Percentiles rank a stretch among this genome's conserved stretches.
phyloP scores from a whole-genome alignment of 2,797 vertebrate genomes.

The Chrosomus eos region DNA sequence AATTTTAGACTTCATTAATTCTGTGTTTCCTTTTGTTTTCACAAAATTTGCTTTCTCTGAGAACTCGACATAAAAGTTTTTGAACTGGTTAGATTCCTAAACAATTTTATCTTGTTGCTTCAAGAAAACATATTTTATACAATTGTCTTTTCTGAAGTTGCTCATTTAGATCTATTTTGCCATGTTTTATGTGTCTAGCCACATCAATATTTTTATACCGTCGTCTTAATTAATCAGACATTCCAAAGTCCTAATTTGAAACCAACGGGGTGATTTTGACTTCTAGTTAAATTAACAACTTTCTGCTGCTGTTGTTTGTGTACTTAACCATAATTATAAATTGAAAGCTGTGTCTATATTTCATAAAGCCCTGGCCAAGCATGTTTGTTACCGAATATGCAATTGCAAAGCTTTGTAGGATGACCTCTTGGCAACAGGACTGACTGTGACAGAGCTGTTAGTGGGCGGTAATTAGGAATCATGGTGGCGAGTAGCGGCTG shows the following conservation, averaged over 20 bases:
- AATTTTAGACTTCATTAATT: slow-evolving; percentile 69
- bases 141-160: not conserved
- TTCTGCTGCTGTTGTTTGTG: not conserved
- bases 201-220: not conserved
- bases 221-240: not conserved
- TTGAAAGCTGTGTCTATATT: not conserved
- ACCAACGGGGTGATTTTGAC: not conserved
- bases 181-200: not conserved
- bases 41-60: slow-evolving; percentile 64
- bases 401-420: slow-evolving; percentile 29
- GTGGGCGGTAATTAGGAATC: slow-evolving; percentile 70
- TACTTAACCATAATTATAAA: not conserved
- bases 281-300: not conserved
- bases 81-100: not conserved
- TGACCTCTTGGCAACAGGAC: slow-evolving; percentile 56
- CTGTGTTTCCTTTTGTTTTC: slow-evolving; percentile 58
- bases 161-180: not conserved
- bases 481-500: slow-evolving; percentile 64
- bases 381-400: not conserved
- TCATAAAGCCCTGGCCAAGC: not conserved
- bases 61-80: not conserved
- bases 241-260: not conserved
- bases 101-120: not conserved
- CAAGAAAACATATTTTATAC: not conserved
- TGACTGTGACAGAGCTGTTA: slow-evolving; percentile 47